These are phyloP conservation scores for Zaprionus obscuricornis DNA, from an alignment of 2,888 invertebrate species.

Conservation along the genomic window DNA sequence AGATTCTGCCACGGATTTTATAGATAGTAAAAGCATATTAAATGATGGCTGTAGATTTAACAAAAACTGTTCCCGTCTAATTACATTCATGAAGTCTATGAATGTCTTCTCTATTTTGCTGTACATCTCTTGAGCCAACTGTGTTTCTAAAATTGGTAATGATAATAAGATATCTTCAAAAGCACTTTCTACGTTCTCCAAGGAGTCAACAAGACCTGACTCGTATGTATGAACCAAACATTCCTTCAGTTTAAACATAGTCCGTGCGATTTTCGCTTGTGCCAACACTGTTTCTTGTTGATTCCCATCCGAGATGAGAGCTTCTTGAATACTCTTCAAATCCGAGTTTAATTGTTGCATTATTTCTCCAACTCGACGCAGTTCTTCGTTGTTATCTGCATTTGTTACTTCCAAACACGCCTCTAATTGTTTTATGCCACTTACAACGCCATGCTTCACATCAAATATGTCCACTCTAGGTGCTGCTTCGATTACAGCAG, in stretches of 20 bases:
- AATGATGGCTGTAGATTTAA: no score
- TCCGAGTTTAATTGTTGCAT: conserved; percentile 76
- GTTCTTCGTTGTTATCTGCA: conserved; percentile 56
- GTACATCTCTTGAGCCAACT: conserved; percentile 84
- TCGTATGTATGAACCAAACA: conserved; percentile 82
- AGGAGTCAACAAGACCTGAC: conserved; percentile 70
- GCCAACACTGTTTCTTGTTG: conserved; percentile 66
- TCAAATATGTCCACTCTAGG: conserved; percentile 49
- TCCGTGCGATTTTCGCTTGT: conserved; percentile 76
- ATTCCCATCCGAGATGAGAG: conserved; percentile 46
- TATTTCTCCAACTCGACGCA: conserved; percentile 65
- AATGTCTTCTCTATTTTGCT: conserved; percentile 76
- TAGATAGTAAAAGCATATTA: conserved; percentile 57
- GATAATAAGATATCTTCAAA: conserved; percentile 81
- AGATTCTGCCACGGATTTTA: conserved; percentile 62
- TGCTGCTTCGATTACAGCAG: conserved; percentile 30
- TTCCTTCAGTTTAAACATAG: conserved; percentile 81
- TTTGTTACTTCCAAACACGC: conserved; percentile 71
- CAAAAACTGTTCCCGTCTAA: no score
- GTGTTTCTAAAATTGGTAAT: conserved; percentile 81
- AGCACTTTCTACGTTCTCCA: conserved; percentile 80
- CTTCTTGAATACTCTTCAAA: conserved; percentile 63
- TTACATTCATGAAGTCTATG: conserved; percentile 63
- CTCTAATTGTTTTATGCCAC: conserved; percentile 80
- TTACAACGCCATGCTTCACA: conserved; percentile 60